Conservation (phyloP, 2,888 invertebrate species). For the Dusona sp. region DNA sequence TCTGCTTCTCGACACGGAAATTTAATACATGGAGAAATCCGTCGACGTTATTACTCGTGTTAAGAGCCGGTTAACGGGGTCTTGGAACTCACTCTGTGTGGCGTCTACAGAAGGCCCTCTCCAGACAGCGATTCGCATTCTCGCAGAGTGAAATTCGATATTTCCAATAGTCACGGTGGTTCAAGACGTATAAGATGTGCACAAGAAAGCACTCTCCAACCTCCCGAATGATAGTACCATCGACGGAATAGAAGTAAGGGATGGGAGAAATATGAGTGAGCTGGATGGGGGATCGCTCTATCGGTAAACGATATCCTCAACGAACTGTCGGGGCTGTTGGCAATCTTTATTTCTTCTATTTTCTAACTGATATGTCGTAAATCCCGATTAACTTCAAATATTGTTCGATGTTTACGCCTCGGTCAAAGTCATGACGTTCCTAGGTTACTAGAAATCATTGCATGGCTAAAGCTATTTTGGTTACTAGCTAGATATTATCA, state of each 20-base stretch:
- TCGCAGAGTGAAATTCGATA: constrained; percentile 70
- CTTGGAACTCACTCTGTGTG: constrained; percentile 34
- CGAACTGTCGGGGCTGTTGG: constrained; percentile 25
- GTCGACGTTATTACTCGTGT: constrained; percentile 68
- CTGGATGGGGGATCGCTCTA: constrained; percentile 31
- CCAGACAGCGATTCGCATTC: constrained; percentile 70
- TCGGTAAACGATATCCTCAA: constrained; percentile 56
- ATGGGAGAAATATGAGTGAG: constrained; percentile 27
- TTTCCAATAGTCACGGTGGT: constrained; percentile 64
- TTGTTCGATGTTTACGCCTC: constrained; percentile 38
- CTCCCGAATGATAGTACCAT: constrained; percentile 25
- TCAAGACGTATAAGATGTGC: constrained; percentile 62
- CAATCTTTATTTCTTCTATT: constrained; percentile 44
- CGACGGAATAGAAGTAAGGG: constrained; percentile 23
- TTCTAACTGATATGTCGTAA: constrained; percentile 13
- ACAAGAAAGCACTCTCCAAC: constrained; percentile 30
- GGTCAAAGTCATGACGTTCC: no score
- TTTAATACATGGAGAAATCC: constrained; percentile 70
- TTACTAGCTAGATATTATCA: background rate
- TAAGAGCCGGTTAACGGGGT: constrained; percentile 49
- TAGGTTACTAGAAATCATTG: no score
- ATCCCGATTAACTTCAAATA: constrained; percentile 14
- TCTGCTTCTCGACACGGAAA: constrained; percentile 55
- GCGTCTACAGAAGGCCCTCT: constrained; percentile 34
- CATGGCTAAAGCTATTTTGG: constrained; percentile 4